Base-by-base conservation (phyloP, 2,113 vertebrate species). In the Callipepla squamata region DNA sequence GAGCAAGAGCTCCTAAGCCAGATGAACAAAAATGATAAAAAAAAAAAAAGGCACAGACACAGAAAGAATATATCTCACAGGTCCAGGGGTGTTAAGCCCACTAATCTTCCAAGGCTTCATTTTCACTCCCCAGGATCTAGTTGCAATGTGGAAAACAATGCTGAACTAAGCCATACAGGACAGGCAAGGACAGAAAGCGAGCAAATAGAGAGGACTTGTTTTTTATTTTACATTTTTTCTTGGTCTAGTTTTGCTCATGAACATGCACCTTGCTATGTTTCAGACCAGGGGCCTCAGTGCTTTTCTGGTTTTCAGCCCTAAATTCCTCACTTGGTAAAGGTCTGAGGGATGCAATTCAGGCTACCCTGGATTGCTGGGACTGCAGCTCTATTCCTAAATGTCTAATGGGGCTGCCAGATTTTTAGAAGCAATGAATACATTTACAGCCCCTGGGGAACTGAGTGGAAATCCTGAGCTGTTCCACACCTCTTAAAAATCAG, bases 401-500 rank as follows among this genome's bases (percentile, higher is more conserved):
- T 55, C 53, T 65, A 38, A 92, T 90, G 16, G 85, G 23, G 19
- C 38, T 92, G 62, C 53, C 74, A 93, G 57, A 55, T 23, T 90
- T 70, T 70, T n/a, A 45, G 28, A 89, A 45, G 45, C 75, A 90
- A 66, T 7, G 0, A 94, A 84, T 3, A 45, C n/a, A 84, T 72
- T 61, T 75, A 66, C 51, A 89, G 44, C 21, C 66, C 57, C 80
- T 75, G 28, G 36, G 30, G 70, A 87, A 55, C 7, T 55, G 18
- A 38, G 78, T 93, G 80, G 77, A 88, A 93, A 89, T 61, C 30
- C 8, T 0, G 0, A 59, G 36, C 34, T 74, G 68, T 75, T 87
- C 69, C 26, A 79, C 42, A 78, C 26, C 36, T 92, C 69, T 85
- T 83, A 70, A 78, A 91, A 90, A 84, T 59, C 47, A 88, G 65